These are phyloP conservation scores for Arctia plantaginis DNA, from an alignment of 2,888 invertebrate species.

Conservation along the genomic window DNA sequence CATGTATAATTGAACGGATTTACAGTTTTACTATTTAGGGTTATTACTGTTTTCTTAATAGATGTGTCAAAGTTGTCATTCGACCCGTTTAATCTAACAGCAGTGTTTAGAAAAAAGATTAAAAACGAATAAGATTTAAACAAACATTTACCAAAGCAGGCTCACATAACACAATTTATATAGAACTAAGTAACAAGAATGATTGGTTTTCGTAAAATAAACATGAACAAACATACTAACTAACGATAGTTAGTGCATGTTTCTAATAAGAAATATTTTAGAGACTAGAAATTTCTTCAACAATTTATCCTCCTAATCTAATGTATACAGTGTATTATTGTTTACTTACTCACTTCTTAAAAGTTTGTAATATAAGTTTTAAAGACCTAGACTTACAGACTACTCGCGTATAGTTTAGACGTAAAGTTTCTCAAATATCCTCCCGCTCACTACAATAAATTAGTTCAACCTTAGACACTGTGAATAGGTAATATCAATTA, in stretches of 20 bases:
- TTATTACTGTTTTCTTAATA: background rate
- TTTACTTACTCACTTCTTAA: background rate
- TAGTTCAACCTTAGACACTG: conserved; percentile 11
- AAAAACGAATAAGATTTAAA: background rate
- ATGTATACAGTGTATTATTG: conserved; percentile 1
- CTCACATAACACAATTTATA: conserved; percentile 11
- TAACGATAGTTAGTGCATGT: too few relatives aligned
- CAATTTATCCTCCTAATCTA: conserved; percentile 23
- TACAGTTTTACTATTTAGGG: background rate
- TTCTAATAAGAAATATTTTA: too few relatives aligned
- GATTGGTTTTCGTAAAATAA: conserved; percentile 20
- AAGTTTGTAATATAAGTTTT: conserved; percentile 22
- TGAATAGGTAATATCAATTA: conserved; percentile 10
- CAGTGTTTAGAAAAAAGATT: background rate
- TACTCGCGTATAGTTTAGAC: conserved; percentile 9
- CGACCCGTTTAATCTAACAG: background rate
- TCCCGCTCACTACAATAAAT: background rate
- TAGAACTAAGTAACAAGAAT: conserved; percentile 17
- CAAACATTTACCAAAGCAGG: background rate
- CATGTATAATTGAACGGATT: too few relatives aligned
- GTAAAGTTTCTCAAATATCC: conserved; percentile 11
- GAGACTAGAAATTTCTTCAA: conserved; percentile 21
- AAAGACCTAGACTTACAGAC: background rate
- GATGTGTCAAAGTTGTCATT: background rate
- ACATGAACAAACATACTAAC: background rate